Conservation (phyloP, 1,140 invertebrate genomes). For the Lanistes nyassanus region DNA sequence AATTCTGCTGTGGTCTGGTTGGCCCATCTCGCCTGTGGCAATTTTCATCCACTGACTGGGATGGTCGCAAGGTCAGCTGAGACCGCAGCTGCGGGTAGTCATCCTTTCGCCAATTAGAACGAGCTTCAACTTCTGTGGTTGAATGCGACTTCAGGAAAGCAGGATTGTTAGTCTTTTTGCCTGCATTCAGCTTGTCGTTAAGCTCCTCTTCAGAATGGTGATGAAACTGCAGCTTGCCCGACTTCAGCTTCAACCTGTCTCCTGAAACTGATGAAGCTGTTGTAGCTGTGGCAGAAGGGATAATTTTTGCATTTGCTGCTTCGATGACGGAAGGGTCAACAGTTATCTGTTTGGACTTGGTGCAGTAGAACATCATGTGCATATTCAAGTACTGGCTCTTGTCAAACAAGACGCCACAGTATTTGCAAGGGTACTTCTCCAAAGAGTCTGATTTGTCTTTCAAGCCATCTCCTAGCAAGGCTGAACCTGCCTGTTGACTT, state of each 20-base stretch:
- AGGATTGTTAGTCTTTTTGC: slow-evolving; percentile 19
- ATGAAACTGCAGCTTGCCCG: slow-evolving; percentile 11
- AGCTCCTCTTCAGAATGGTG: slow-evolving; percentile 1
- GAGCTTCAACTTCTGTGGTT: slow-evolving; percentile 26
- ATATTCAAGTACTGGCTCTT: slow-evolving; percentile 44
- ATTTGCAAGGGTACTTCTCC: slow-evolving; percentile 26
- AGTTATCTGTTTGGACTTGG: slow-evolving; percentile 22
- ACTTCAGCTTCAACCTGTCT: too few relatives aligned
- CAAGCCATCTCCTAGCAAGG: too few relatives aligned
- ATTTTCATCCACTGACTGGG: slow-evolving; percentile 21
- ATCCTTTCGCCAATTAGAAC: slow-evolving; percentile 11
- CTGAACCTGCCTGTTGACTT: too few relatives aligned
- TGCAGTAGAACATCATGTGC: slow-evolving; percentile 48
- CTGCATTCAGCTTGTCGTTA: background rate
- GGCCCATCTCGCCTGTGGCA: background rate
- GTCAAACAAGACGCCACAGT: slow-evolving; percentile 45
- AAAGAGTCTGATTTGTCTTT: slow-evolving; percentile 10
- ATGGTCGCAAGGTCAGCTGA: slow-evolving; percentile 26
- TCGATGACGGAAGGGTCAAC: too few relatives aligned
- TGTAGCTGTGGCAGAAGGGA: too few relatives aligned
- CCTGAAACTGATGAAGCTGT: too few relatives aligned
- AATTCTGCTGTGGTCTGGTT: slow-evolving; percentile 14
- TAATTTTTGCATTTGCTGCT: too few relatives aligned
- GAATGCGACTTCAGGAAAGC: slow-evolving; percentile 30
- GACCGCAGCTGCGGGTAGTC: slow-evolving; percentile 29